Evolutionary conservation across 2,797 vertebrate genomes (phyloP).

Genomic region (Meda fulgida): DNA sequence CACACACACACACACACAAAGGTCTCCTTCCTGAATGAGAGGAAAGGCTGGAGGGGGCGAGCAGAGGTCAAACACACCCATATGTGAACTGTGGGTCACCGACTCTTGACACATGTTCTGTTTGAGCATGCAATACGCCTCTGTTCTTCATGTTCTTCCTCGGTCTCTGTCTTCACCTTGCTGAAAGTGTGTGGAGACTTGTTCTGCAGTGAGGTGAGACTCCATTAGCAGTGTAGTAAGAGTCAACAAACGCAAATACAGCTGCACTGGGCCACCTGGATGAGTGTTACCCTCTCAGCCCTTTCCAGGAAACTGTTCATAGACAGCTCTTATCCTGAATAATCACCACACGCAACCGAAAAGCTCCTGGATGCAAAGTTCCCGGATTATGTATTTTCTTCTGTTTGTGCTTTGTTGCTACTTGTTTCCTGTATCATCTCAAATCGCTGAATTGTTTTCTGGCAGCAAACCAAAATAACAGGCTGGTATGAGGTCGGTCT

Average conservation of each 20-base stretch:
- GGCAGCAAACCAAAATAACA: not conserved
- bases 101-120: constrained; percentile 36
- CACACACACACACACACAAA: constrained; percentile 48
- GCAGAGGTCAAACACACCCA: constrained; percentile 74
- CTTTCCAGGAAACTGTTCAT: constrained; percentile 27
- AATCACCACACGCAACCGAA: not conserved
- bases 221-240: constrained; percentile 50
- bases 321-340: not conserved
- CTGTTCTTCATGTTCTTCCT: constrained; percentile 1
- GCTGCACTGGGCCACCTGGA: not conserved
- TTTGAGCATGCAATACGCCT: constrained; percentile 28
- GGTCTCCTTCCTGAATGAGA: constrained; percentile 52
- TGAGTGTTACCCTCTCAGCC: constrained; percentile 11
- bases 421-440: not conserved
- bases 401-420: not conserved
- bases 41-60: constrained; percentile 56
- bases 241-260: constrained; percentile 28
- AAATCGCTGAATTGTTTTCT: not conserved
- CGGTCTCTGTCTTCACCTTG: constrained; percentile 31
- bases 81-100: constrained; percentile 67
- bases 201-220: constrained; percentile 57
- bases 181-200: constrained; percentile 44
- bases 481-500: not conserved
- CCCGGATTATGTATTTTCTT: not conserved
- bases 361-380: not conserved